Conservation (phyloP, 2,888 invertebrate species). For the Trachelus troglodyta region DNA sequence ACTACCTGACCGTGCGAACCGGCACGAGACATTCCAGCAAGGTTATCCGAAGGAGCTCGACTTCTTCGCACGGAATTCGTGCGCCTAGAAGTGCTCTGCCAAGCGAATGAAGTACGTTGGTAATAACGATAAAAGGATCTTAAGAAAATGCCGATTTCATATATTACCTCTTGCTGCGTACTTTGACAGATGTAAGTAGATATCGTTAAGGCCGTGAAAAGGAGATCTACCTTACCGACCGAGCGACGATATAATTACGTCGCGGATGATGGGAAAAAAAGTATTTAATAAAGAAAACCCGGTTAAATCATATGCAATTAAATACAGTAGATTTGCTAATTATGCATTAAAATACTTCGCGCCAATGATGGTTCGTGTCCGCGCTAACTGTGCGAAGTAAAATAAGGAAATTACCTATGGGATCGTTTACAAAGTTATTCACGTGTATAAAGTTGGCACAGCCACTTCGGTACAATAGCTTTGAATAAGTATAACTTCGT, state of each 20-base stretch:
- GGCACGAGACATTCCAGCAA: conserved; percentile 4
- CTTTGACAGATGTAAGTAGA: too few species aligned
- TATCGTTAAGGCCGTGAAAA: not conserved
- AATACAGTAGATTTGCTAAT: not conserved
- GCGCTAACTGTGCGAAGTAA: too few species aligned
- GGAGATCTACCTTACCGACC: not conserved
- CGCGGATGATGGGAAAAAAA: not conserved
- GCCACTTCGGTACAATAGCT: too few species aligned
- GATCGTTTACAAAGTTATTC: not conserved
- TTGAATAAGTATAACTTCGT: too few species aligned
- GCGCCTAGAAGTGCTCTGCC: not conserved
- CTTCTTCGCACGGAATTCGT: not conserved
- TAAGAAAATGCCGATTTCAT: not conserved
- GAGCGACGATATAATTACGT: not conserved
- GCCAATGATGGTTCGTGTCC: not conserved
- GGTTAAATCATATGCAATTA: not conserved
- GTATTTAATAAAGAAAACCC: too few species aligned
- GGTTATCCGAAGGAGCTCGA: conserved; percentile 2
- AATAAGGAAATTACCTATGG: not conserved
- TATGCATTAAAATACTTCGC: not conserved
- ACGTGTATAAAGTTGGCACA: too few species aligned
- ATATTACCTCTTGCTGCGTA: not conserved
- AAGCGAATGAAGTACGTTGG: not conserved
- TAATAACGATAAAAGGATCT: not conserved
- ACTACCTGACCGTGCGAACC: conserved; percentile 6